Evolutionary conservation across 2,113 vertebrate species (phyloP).

Genomic region (Microtus pennsylvanicus): DNA sequence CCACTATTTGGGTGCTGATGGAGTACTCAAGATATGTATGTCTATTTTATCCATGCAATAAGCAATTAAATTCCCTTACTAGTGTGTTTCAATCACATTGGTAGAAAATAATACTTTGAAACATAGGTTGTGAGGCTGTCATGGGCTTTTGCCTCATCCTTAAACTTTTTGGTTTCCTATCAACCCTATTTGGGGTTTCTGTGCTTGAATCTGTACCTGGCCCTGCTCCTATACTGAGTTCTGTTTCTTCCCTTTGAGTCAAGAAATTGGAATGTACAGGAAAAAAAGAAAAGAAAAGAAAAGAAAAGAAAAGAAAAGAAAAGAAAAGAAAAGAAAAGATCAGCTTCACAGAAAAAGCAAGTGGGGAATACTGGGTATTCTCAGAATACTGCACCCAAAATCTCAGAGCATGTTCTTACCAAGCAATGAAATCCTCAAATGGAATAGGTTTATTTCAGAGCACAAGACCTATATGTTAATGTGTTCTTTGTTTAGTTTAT

Average conservation of each 20-base stretch:
- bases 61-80: neutral
- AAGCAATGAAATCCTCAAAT: neutral
- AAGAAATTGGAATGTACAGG: neutral
- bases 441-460: neutral
- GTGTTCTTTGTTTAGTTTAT: no score
- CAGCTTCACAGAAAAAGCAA: neutral
- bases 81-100: neutral
- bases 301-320: no score
- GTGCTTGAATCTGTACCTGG: neutral
- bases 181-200: neutral
- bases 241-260: neutral
- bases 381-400: neutral
- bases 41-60: neutral
- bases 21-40: neutral
- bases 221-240: neutral
- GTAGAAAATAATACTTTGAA: neutral
- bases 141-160: neutral
- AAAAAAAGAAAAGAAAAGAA: neutral
- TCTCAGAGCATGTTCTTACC: neutral
- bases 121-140: no score
- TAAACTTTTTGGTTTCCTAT: neutral
- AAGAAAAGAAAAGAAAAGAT: neutral
- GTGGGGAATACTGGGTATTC: neutral
- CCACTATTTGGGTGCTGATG: neutral
- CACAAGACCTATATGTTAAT: neutral